A percentile compares a stretch with the other conserved stretches of the same genome.
These are phyloP conservation scores for Natator depressus DNA, from an alignment of 2,113 vertebrate species.

Conservation along the genomic window DNA sequence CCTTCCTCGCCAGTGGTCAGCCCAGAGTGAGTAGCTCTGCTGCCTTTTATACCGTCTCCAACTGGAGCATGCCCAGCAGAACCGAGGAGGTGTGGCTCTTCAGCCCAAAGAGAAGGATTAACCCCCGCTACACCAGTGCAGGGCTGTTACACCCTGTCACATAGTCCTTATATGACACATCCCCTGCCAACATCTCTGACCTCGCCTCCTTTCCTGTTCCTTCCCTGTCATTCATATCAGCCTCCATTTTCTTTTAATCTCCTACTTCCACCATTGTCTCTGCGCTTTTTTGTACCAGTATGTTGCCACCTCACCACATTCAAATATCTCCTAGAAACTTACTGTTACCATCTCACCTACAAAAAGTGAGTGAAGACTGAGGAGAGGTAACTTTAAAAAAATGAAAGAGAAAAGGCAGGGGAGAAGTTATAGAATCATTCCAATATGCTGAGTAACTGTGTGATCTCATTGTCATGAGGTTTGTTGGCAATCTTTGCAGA, in stretches of 20 bases:
- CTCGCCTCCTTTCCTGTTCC: background rate
- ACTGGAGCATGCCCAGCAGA: too few relatives aligned
- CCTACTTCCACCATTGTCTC: background rate
- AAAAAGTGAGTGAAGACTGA: background rate
- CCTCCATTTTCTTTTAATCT: background rate
- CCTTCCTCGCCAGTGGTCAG: too few relatives aligned
- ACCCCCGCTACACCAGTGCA: too few relatives aligned
- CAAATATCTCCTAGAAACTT: background rate
- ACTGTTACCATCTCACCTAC: background rate
- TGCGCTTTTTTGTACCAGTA: background rate
- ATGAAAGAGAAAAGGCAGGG: background rate
- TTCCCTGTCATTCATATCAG: background rate
- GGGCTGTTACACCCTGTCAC: too few relatives aligned
- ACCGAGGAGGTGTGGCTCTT: too few relatives aligned
- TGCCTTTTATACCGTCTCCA: too few relatives aligned
- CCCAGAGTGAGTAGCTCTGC: too few relatives aligned
- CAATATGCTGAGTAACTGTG: background rate
- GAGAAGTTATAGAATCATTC: background rate
- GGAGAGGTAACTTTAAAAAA: background rate
- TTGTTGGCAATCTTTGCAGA: background rate
- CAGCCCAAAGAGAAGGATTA: too few relatives aligned
- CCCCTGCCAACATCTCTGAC: background rate
- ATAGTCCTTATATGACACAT: background rate
- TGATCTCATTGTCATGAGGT: conserved; percentile 39
- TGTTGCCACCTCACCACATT: background rate